Conservation (phyloP, 2,888 invertebrate species). For the Tupiocoris notatus region DNA sequence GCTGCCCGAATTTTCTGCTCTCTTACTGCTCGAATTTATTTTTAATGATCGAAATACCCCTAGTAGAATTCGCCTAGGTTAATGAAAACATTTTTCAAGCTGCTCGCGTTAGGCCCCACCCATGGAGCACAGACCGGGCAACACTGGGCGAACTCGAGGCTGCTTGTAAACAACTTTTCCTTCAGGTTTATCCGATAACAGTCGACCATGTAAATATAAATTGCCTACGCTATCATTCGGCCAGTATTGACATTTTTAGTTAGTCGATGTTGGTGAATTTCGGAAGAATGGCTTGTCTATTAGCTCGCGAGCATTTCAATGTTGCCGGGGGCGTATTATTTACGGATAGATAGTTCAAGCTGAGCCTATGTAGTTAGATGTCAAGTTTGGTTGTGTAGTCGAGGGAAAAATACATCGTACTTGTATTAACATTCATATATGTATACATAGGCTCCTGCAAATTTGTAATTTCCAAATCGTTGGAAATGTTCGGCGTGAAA, state of each 20-base stretch:
- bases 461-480: neutral
- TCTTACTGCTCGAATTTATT: too few species aligned
- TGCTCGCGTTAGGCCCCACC: slow-evolving; percentile 18
- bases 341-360: slow-evolving; percentile 27
- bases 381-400: slow-evolving; percentile 2
- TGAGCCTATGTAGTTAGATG: slow-evolving; percentile 18
- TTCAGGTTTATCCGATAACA: slow-evolving; percentile 29
- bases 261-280: slow-evolving; percentile 5
- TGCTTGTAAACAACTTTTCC: slow-evolving; percentile 38
- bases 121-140: neutral
- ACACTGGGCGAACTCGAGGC: slow-evolving; percentile 9
- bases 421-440: slow-evolving; percentile 23
- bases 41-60: too few species aligned
- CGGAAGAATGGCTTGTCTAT: slow-evolving; percentile 2
- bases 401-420: slow-evolving; percentile 30
- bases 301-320: neutral
- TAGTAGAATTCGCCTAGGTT: too few species aligned
- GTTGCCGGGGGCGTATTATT: neutral
- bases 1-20: too few species aligned
- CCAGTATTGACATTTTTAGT: neutral
- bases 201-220: slow-evolving; percentile 34
- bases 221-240: neutral
- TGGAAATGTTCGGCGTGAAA: slow-evolving; percentile 30
- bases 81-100: too few species aligned
- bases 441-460: slow-evolving; percentile 35